These are phyloP conservation scores for Plebejus argus DNA, from an alignment of 2,888 invertebrate species.

Conservation along the genomic window DNA sequence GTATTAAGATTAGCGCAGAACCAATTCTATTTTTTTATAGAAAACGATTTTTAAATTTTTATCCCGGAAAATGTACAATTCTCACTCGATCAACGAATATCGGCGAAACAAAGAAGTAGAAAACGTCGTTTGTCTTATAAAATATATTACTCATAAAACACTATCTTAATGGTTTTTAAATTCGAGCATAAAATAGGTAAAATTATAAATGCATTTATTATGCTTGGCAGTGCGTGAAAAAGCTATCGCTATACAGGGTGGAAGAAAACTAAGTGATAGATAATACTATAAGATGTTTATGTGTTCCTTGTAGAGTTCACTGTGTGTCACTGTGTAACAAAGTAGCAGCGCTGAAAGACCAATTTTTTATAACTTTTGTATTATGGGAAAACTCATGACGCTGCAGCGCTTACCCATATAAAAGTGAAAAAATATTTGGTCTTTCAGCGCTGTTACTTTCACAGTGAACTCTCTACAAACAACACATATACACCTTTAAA, in stretches of 20 bases:
- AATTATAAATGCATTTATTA: neutral
- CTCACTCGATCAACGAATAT: neutral
- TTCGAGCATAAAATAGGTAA: neutral
- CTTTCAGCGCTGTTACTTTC: no score
- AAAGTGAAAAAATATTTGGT: no score
- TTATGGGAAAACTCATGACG: no score
- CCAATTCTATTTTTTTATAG: neutral
- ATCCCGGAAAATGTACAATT: neutral
- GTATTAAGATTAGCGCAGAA: neutral
- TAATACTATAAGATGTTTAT: no score
- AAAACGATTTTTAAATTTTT: neutral
- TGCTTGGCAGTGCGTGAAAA: conserved; percentile 17
- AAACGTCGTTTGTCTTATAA: neutral
- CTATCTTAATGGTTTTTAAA: neutral
- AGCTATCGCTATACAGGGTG: neutral
- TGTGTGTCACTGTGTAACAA: no score
- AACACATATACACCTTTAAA: no score
- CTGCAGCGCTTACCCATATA: no score
- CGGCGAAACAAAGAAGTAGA: neutral
- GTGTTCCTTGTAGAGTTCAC: no score
- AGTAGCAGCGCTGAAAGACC: no score
- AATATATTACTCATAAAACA: neutral
- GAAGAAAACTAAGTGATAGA: no score
- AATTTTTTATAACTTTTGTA: no score
- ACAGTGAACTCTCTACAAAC: no score